Percentiles rank a stretch among this genome's conserved stretches.
Conservation (phyloP, 2,797 vertebrate species). For the Masticophis lateralis region DNA sequence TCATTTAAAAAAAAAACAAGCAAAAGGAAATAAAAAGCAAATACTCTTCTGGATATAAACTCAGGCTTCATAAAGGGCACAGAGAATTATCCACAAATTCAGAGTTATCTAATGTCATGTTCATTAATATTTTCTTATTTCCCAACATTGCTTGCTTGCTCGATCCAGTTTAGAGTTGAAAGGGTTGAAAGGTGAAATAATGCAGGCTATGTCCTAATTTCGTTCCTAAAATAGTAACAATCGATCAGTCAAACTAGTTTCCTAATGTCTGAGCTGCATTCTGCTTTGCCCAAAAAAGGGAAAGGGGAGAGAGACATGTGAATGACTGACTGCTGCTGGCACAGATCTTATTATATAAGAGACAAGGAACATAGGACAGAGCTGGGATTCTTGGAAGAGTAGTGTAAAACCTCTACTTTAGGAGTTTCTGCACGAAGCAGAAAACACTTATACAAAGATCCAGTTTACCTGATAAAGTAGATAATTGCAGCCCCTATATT, state of each 20-base stretch:
- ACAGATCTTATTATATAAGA: neutral
- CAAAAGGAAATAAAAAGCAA: neutral
- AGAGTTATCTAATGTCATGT: neutral
- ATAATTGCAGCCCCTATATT: neutral
- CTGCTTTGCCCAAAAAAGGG: neutral
- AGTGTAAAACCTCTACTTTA: neutral
- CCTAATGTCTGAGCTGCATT: neutral
- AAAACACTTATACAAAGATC: neutral
- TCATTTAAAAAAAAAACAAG: neutral
- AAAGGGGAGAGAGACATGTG: neutral
- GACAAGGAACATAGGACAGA: neutral
- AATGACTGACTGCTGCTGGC: neutral
- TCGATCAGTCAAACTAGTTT: neutral
- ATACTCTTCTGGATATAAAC: neutral
- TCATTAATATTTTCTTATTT: neutral
- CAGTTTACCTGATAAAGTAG: neutral
- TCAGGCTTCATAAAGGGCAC: neutral
- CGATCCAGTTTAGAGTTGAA: neutral
- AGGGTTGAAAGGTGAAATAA: neutral
- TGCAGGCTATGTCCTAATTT: neutral
- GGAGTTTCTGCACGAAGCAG: neutral
- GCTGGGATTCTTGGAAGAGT: neutral
- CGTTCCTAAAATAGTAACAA: neutral
- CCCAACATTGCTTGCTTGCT: neutral
- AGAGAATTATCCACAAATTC: neutral